Base-by-base conservation (phyloP, 2,113 vertebrate species). In the Perognathus longimembris region DNA sequence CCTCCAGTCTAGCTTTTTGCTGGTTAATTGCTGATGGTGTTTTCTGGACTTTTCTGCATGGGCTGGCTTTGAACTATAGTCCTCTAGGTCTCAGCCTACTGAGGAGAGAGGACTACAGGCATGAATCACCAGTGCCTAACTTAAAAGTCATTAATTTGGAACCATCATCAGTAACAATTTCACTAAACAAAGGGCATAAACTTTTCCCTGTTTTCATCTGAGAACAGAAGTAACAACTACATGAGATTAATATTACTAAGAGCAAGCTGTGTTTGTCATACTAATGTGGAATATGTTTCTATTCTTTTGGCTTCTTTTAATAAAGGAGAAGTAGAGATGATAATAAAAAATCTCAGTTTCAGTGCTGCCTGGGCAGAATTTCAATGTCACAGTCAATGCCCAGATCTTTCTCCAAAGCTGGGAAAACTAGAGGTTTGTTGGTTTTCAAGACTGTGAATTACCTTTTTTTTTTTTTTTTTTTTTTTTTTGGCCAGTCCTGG, bases 391-490 rank as follows among this genome's bases (percentile, higher is more conserved):
- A n/a, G 14, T 24, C 21, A 64, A 26, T 30, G 73, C 12, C 6
- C 67, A 22, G 8, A 10, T n/a, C 5, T 54, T n/a, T 34, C 34
- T 76, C n/a, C 15, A n/a, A 59, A 18, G 50, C 28, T 54, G 50
- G 50, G 50, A 54, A 18, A 54, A 18, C 50, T 54, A 18, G 50
- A 54, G 42, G 10, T 57, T 26, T 50, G 32, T 12, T 24, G 50
- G 26, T n/a, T 30, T 24, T 5, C 6, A n/a, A 81, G 3, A 0
- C n/a, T 14, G 11, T 32, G 21, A 12, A n/a, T n/a, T n/a, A n/a
- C n/a, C n/a, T n/a, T n/a, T n/a, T n/a, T n/a, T n/a, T n/a, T n/a
- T n/a, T n/a, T n/a, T n/a, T n/a, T n/a, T n/a, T n/a, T n/a, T n/a
- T n/a, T n/a, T n/a, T n/a, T n/a, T n/a, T n/a, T n/a, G n/a, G n/a